A percentile compares a stretch with the other conserved stretches of the same genome.
These are phyloP conservation scores for Rhopalosiphum padi DNA, from an alignment of 1,140 invertebrate species.

Conservation along the genomic window DNA sequence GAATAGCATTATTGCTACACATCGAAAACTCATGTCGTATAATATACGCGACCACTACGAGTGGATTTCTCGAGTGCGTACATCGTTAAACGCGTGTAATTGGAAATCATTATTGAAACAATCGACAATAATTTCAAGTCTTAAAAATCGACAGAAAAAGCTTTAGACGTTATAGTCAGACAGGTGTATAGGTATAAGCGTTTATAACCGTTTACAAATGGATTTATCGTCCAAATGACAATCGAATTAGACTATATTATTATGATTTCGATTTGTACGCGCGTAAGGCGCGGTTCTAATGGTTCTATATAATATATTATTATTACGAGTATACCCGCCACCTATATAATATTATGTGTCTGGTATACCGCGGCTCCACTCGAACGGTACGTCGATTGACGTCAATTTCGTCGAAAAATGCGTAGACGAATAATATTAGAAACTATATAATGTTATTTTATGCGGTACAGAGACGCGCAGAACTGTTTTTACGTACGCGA, in stretches of 20 bases:
- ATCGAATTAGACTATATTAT: background rate
- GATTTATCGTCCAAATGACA: background rate
- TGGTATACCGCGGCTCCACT: background rate
- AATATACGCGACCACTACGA: background rate
- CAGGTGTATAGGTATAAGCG: background rate
- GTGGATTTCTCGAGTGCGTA: background rate
- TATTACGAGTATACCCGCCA: background rate
- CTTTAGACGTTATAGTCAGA: background rate
- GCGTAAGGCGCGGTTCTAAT: background rate
- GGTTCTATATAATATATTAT: background rate
- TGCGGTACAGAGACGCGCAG: background rate
- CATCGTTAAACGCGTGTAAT: background rate
- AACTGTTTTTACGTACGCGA: background rate
- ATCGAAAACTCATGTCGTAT: background rate
- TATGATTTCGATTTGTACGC: background rate
- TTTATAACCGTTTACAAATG: background rate
- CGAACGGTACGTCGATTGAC: background rate
- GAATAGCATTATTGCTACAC: background rate
- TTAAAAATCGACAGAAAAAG: background rate
- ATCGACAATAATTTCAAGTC: background rate
- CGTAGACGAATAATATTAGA: background rate
- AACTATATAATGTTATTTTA: background rate
- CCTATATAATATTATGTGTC: no score
- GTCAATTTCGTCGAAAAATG: background rate
- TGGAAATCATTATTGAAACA: background rate